Conservation (phyloP, 2,113 vertebrate genomes). For the Aspiorhynchus laticeps region DNA sequence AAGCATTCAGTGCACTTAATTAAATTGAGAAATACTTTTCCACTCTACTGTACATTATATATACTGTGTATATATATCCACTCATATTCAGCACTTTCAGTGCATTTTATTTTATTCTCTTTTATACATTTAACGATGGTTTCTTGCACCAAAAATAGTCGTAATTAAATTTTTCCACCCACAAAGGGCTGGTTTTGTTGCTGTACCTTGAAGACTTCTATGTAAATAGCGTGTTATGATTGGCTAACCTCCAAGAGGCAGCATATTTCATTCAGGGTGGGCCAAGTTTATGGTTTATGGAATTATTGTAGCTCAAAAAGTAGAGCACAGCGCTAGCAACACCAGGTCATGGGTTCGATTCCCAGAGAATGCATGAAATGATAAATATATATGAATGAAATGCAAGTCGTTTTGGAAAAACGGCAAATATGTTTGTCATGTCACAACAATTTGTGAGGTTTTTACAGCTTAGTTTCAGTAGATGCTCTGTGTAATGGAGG, state of each 20-base stretch:
- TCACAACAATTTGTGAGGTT: not conserved
- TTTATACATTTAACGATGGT: not conserved
- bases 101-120: not conserved
- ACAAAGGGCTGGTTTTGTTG: not conserved
- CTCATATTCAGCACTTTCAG: not conserved
- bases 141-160: not conserved
- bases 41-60: not conserved
- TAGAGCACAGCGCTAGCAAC: not conserved
- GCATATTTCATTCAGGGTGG: not conserved
- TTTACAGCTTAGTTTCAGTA: not conserved
- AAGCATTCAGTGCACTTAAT: not conserved
- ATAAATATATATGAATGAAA: not conserved
- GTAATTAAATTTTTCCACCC: not conserved
- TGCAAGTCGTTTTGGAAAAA: not conserved
- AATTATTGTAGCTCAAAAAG: not conserved
- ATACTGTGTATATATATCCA: no score
- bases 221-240: not conserved
- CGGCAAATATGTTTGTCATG: not conserved
- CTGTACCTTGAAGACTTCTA: not conserved
- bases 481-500: not conserved
- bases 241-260: not conserved
- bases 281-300: not conserved
- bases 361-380: not conserved
- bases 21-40: not conserved
- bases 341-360: not conserved